Evolutionary conservation across 2,113 vertebrate genomes (phyloP).

Genomic region (Leptobrachium ailaonicum): DNA sequence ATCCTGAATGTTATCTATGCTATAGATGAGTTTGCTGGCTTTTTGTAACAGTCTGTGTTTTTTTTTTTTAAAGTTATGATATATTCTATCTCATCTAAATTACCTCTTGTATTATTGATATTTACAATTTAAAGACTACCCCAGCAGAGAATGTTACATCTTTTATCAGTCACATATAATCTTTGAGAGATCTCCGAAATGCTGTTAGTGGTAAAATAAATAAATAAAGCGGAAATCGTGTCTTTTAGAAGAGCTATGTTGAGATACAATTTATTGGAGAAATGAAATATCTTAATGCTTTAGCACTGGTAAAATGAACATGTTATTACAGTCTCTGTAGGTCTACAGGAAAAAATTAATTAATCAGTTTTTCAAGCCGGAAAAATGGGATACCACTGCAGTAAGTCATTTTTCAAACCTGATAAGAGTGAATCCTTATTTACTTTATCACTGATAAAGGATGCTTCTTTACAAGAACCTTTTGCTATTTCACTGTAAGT

Average conservation of each 20-base stretch:
- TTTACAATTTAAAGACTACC: neutral
- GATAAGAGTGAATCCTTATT: slow-evolving; percentile 49
- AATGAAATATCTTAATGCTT: slow-evolving; percentile 42
- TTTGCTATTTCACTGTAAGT: slow-evolving; percentile 46
- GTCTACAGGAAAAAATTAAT: slow-evolving; percentile 35
- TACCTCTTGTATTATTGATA: no score
- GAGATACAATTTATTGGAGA: slow-evolving; percentile 40
- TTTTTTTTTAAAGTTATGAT: no score
- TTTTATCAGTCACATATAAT: slow-evolving; percentile 26
- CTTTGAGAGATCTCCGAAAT: slow-evolving; percentile 31
- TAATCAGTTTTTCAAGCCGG: slow-evolving; percentile 40
- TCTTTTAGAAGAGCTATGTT: slow-evolving; percentile 24
- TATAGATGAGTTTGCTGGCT: no score
- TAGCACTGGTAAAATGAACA: slow-evolving; percentile 39
- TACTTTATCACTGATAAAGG: slow-evolving; percentile 45
- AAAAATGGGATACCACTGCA: slow-evolving; percentile 41
- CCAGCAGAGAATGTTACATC: slow-evolving; percentile 10
- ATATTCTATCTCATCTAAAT: no score
- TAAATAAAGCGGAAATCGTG: neutral
- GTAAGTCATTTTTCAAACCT: slow-evolving; percentile 45
- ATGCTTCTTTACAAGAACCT: slow-evolving; percentile 40
- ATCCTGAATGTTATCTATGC: no score
- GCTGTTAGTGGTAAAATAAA: slow-evolving; percentile 35
- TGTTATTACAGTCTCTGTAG: slow-evolving; percentile 28
- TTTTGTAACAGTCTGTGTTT: no score